Conservation (phyloP, 1,140 invertebrate species). For the Patella vulgata region DNA sequence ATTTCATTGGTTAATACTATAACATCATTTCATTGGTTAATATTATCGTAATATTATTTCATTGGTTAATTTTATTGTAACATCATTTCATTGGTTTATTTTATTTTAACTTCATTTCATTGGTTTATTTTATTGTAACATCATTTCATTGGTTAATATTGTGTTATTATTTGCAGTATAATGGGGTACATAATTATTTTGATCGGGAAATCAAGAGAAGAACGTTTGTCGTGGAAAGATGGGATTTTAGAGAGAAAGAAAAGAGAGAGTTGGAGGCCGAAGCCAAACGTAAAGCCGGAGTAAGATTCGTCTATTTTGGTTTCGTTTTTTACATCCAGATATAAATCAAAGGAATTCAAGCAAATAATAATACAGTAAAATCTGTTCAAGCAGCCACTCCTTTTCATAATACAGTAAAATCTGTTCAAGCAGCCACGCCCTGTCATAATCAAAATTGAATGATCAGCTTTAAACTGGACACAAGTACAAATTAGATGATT, state of each 20-base stretch:
- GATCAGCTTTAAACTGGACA: no score
- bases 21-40: neutral
- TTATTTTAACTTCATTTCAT: no score
- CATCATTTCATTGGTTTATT: no score
- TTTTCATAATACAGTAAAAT: neutral
- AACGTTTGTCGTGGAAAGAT: slow-evolving; percentile 60
- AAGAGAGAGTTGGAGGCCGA: slow-evolving; percentile 62
- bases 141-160: neutral
- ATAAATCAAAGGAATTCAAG: neutral
- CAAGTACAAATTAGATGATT: no score
- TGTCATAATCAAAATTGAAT: no score
- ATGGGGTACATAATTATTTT: slow-evolving; percentile 59
- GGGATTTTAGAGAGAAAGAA: slow-evolving; percentile 65
- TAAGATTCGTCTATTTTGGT: slow-evolving; percentile 47
- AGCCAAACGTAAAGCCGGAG: slow-evolving; percentile 61
- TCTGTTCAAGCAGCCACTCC: neutral
- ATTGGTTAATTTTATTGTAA: no score
- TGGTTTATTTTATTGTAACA: neutral
- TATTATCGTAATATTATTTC: no score
- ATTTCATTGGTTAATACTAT: neutral
- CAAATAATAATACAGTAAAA: neutral
- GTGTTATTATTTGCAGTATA: slow-evolving; percentile 37
- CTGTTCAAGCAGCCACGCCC: no score
- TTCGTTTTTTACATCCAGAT: neutral
- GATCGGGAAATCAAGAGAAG: slow-evolving; percentile 65